Evolutionary conservation across 2,113 vertebrate genomes (phyloP), one percentile per base, ranked within the genome.

Genomic region (Glaucomys volans): DNA sequence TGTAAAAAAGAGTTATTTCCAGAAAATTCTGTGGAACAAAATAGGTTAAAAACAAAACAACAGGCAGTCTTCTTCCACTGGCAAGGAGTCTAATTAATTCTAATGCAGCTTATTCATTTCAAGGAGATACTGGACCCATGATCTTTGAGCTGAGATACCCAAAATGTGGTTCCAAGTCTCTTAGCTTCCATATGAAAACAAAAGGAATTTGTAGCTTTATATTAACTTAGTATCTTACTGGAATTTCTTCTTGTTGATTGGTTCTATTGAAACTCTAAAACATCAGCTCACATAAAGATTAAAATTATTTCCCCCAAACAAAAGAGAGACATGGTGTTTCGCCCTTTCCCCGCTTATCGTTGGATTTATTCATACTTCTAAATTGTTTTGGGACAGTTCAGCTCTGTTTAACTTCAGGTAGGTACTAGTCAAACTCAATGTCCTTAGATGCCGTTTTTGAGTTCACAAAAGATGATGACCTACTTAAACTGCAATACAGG

Each of bases 161-260:
- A 95, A 96, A 89, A 89, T 89, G 18, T 54, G 57, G 32, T 85
- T 96, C 40, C n/a, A 95, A 69, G 50, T 69, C 59, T 87, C 67
- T 94, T 88, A 88, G 24, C 74, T 95, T 95, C 62, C n/a, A 90
- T 75, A 95, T 92, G 44, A 91, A 64, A 90, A 84, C 90, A 50
- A 85, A 87, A 96, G 79, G 89, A 94, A 40, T 76, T 90, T 97
- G 22, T 85, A 90, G 2, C 69, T 88, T 26, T 71, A 0, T 82
- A 66, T 92, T 87, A 88, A 40, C 52, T 97, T 90, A 57, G 35
- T 94, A 87, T 79, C 40, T 42, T 94, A 47, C 17, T 82, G 32
- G 30, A 74, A 96, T 50, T 95, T 92, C 57, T 94, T 94, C 35
- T 40, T 95, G 52, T 37, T 95, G 88, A 64, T 20, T 67, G 42